A percentile compares a stretch with the other conserved stretches of the same genome.
These are phyloP conservation scores for Labeo rohita DNA, from an alignment of 2,113 vertebrate genomes.

Conservation along the genomic window DNA sequence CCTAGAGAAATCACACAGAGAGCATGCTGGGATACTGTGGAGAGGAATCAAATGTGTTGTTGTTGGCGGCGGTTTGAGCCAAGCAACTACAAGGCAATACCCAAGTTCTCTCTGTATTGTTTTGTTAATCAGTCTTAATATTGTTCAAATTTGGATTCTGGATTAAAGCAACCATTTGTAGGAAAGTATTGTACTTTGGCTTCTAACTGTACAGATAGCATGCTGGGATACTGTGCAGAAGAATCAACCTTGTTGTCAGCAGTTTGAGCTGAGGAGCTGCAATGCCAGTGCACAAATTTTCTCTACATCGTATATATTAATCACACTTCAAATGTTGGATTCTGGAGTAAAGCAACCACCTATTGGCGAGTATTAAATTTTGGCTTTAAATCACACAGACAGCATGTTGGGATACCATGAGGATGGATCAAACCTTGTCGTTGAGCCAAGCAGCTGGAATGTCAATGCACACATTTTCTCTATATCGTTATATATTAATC, in stretches of 20 bases:
- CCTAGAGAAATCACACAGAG: constrained; percentile 19
- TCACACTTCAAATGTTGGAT: neutral
- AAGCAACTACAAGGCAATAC: neutral
- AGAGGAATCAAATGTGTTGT: constrained; percentile 2
- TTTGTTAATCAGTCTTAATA: neutral
- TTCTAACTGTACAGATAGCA: neutral
- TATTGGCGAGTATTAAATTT: neutral
- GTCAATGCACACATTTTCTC: too few relatives aligned
- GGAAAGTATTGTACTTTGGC: neutral
- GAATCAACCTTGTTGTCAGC: neutral
- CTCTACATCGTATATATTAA: neutral
- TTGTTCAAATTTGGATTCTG: neutral
- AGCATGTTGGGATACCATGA: too few relatives aligned
- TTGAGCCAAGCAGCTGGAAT: too few relatives aligned
- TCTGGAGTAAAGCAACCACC: neutral
- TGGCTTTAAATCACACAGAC: neutral
- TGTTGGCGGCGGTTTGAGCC: neutral
- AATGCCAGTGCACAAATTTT: neutral
- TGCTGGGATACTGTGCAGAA: neutral
- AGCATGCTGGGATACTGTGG: constrained; percentile 20
- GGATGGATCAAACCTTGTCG: too few relatives aligned
- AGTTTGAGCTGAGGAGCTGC: neutral
- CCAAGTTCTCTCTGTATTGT: neutral
- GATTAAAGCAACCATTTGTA: neutral
- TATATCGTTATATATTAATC: neutral